phyloP scores from a whole-genome alignment of 2,888 invertebrate species.

The Ethmia dodecea region DNA sequence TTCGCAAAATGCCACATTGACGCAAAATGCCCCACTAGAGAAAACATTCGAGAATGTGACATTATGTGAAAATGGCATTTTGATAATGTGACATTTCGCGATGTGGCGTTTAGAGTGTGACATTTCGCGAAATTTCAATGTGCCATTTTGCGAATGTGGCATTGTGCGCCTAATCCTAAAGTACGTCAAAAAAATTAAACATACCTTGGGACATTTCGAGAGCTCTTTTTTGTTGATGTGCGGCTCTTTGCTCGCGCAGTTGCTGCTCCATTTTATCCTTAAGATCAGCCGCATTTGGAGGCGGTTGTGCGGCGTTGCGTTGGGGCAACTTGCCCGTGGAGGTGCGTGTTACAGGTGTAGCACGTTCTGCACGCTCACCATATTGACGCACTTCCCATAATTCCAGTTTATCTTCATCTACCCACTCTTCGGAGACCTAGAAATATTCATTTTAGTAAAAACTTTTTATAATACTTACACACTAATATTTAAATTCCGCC shows the following conservation, averaged over 20 bases:
- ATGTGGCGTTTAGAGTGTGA: too few relatives aligned
- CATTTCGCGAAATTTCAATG: too few relatives aligned
- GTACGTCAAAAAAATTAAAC: neutral
- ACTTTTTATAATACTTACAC: too few relatives aligned
- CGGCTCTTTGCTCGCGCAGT: constrained; percentile 90
- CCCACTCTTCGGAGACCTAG: constrained; percentile 94
- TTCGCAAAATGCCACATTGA: too few relatives aligned
- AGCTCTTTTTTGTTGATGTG: constrained; percentile 92
- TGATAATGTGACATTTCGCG: too few relatives aligned
- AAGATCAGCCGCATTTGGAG: constrained; percentile 84
- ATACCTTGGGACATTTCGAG: constrained; percentile 81
- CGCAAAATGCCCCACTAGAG: too few relatives aligned
- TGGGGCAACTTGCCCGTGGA: constrained; percentile 84
- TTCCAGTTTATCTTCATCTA: constrained; percentile 96
- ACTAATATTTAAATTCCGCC: too few relatives aligned
- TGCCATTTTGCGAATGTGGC: too few relatives aligned
- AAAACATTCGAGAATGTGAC: too few relatives aligned
- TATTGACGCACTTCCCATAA: constrained; percentile 97
- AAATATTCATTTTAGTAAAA: too few relatives aligned
- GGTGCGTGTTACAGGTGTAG: constrained; percentile 88
- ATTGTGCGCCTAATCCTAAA: too few relatives aligned
- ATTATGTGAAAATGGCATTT: too few relatives aligned
- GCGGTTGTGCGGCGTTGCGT: constrained; percentile 59
- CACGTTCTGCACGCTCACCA: constrained; percentile 86
- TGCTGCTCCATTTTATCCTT: constrained; percentile 96